Evolutionary conservation across 2,113 vertebrate genomes (phyloP).

Genomic region (Tonatia bakeri): DNA sequence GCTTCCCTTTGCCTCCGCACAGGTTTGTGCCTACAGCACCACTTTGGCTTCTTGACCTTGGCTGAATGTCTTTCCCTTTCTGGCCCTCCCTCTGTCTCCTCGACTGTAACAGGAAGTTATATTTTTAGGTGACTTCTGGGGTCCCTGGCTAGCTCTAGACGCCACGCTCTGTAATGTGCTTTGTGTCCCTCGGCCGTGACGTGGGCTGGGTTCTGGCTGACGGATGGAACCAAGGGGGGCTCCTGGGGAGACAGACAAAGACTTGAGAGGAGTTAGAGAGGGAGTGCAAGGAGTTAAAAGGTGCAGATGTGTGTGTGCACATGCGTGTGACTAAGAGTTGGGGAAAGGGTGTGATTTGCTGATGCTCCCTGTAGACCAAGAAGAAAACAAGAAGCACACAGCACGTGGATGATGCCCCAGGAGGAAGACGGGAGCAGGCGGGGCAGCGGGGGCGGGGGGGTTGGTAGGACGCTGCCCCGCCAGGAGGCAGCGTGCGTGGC

Average conservation of each 20-base stretch:
- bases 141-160: not conserved
- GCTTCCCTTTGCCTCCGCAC: not conserved
- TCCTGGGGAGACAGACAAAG: not conserved
- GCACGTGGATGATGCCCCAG: too few species aligned
- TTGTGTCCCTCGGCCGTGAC: not conserved
- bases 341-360: not conserved
- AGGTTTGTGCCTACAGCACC: not conserved
- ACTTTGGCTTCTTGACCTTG: not conserved
- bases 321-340: not conserved
- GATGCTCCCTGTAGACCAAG: not conserved
- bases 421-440: not conserved
- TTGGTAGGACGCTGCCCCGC: not conserved
- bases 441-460: not conserved
- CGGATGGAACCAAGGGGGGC: not conserved
- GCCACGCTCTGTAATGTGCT: not conserved
- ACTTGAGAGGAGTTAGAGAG: not conserved
- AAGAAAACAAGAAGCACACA: not conserved
- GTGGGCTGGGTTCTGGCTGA: not conserved
- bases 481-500: accelerated
- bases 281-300: not conserved
- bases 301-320: not conserved
- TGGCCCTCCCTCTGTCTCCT: not conserved
- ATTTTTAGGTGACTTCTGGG: not conserved
- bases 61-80: not conserved
- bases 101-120: not conserved